Evolutionary conservation across 2,797 vertebrate genomes (phyloP).

Genomic region (Apogon talboti): DNA sequence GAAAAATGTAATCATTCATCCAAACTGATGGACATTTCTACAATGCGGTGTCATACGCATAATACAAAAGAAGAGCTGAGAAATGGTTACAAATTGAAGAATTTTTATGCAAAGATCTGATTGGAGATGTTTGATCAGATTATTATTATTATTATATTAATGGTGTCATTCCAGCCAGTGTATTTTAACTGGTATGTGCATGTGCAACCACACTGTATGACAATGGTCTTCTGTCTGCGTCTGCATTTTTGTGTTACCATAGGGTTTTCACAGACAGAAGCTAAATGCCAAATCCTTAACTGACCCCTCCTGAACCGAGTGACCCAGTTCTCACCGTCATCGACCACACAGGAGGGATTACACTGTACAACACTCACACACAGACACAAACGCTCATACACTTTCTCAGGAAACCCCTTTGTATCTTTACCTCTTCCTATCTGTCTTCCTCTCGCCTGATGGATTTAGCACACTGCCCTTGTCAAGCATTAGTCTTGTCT

Average conservation of each 20-base stretch:
- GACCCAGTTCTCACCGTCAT: constrained; percentile 28
- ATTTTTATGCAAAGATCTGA: background rate
- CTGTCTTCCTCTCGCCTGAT: constrained; percentile 63
- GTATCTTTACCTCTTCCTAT: constrained; percentile 39
- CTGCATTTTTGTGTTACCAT: constrained; percentile 1
- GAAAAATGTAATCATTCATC: constrained; percentile 15
- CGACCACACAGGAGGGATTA: constrained; percentile 11
- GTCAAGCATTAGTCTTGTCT: background rate
- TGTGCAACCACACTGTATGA: background rate
- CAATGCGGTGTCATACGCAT: background rate
- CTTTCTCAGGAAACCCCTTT: constrained; percentile 40
- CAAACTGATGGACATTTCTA: background rate
- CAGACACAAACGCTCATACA: constrained; percentile 1
- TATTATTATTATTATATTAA: too few relatives aligned
- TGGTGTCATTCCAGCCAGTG: too few relatives aligned
- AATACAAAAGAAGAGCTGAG: background rate
- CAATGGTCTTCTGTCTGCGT: constrained; percentile 9
- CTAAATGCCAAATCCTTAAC: constrained; percentile 20
- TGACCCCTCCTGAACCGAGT: constrained; percentile 14
- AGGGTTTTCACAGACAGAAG: background rate
- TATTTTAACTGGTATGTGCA: background rate
- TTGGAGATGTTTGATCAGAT: too few relatives aligned
- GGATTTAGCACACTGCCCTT: constrained; percentile 52
- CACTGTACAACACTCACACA: constrained; percentile 5
- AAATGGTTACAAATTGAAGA: background rate